These are phyloP conservation scores for Hemistola chrysoprasaria DNA, from an alignment of 2,888 invertebrate genomes.

Conservation along the genomic window DNA sequence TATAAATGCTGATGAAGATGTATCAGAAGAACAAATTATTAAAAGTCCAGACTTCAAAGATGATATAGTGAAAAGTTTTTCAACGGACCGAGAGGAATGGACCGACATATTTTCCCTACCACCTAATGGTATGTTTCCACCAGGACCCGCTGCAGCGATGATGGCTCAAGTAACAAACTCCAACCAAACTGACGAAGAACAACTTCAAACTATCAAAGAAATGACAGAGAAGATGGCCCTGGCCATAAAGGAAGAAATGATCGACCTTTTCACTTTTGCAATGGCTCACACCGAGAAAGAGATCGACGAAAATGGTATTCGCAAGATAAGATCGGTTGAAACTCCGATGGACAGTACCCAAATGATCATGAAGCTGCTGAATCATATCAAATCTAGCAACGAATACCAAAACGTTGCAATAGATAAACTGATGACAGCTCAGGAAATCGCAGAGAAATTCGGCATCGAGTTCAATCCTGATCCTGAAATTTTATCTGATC, in stretches of 20 bases:
- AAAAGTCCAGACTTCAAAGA: slow-evolving; percentile 35
- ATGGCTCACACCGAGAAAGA: slow-evolving; percentile 36
- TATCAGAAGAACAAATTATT: slow-evolving; percentile 32
- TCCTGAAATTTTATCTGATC: slow-evolving; percentile 62
- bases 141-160: slow-evolving; percentile 53
- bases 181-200: slow-evolving; percentile 63
- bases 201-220: slow-evolving; percentile 63
- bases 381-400: slow-evolving; percentile 69
- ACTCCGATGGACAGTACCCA: slow-evolving; percentile 66
- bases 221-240: slow-evolving; percentile 57
- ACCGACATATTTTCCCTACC: slow-evolving; percentile 50
- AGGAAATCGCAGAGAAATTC: slow-evolving; percentile 73
- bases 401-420: slow-evolving; percentile 75
- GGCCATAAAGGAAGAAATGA: slow-evolving; percentile 62
- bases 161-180: slow-evolving; percentile 58
- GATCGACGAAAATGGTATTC: slow-evolving; percentile 39
- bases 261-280: slow-evolving; percentile 54
- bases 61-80: slow-evolving; percentile 39
- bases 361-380: slow-evolving; percentile 60
- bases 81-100: slow-evolving; percentile 48
- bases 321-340: slow-evolving; percentile 59
- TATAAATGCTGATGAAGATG: slow-evolving; percentile 37
- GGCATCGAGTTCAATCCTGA: slow-evolving; percentile 68
- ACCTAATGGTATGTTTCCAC: slow-evolving; percentile 40
- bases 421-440: slow-evolving; percentile 75